Evolutionary conservation across 2,797 vertebrate genomes (phyloP).

Genomic region (Hydrocynus forskahlii): DNA sequence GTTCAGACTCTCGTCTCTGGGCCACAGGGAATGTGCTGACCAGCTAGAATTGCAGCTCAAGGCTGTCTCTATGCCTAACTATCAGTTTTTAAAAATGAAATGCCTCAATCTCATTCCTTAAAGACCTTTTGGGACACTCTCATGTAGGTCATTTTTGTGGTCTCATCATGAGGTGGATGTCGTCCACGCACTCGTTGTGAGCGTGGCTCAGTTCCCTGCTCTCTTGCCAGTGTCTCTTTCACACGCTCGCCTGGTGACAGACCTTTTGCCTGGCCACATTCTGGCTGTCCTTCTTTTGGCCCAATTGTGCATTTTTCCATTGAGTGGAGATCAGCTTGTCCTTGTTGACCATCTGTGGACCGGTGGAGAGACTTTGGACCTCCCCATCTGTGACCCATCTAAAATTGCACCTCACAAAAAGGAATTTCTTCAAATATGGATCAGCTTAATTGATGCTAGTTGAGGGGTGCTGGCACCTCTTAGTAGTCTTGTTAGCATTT

Average conservation of each 20-base stretch:
- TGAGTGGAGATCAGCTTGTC: slow-evolving; percentile 23
- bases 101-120: slow-evolving; percentile 1
- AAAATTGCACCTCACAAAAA: neutral
- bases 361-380: slow-evolving; percentile 22
- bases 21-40: slow-evolving; percentile 43
- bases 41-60: slow-evolving; percentile 40
- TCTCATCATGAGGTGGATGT: slow-evolving; percentile 31
- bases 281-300: slow-evolving; percentile 39
- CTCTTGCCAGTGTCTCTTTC: slow-evolving; percentile 40
- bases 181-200: slow-evolving; percentile 24
- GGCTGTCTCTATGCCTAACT: slow-evolving; percentile 21
- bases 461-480: neutral
- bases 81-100: neutral
- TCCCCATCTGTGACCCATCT: slow-evolving; percentile 16
- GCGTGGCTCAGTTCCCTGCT: slow-evolving; percentile 27
- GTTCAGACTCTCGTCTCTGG: slow-evolving; percentile 49
- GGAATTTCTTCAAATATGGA: neutral
- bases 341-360: slow-evolving; percentile 44
- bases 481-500: slow-evolving; percentile 7
- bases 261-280: slow-evolving; percentile 25
- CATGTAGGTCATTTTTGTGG: slow-evolving; percentile 7
- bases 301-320: slow-evolving; percentile 17
- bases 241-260: slow-evolving; percentile 40
- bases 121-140: neutral
- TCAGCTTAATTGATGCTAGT: neutral